Conservation (phyloP, 2,113 vertebrate genomes). For the Chionodraco myersi region DNA sequence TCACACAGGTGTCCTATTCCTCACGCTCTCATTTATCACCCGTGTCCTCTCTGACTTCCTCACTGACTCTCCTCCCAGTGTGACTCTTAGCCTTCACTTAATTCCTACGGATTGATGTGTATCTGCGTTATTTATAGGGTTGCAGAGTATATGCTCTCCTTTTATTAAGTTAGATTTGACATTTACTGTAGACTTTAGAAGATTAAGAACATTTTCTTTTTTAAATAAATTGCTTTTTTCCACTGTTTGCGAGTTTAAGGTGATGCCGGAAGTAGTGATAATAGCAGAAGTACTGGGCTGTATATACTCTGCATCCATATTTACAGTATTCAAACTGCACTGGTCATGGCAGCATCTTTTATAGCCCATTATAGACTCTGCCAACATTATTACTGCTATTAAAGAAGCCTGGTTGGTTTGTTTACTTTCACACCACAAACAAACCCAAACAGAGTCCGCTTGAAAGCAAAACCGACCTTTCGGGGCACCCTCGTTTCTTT, state of each 20-base stretch:
- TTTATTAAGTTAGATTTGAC: neutral
- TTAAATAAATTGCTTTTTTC: neutral
- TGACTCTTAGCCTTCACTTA: slow-evolving; percentile 37
- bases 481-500: too few species aligned
- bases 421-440: too few species aligned
- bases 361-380: neutral
- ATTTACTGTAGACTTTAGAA: neutral
- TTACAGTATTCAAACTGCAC: neutral
- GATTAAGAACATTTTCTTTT: neutral
- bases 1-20: slow-evolving; percentile 28
- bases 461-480: too few species aligned
- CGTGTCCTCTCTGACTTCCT: slow-evolving; percentile 20
- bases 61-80: slow-evolving; percentile 11
- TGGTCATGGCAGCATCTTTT: neutral
- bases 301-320: neutral
- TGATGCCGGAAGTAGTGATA: neutral
- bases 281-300: neutral
- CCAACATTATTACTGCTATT: too few species aligned
- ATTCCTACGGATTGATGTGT: slow-evolving; percentile 12
- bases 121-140: neutral
- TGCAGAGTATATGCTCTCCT: neutral
- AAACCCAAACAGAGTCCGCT: too few species aligned
- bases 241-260: neutral
- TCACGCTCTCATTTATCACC: slow-evolving; percentile 45
- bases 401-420: too few species aligned